Evolutionary conservation across 2,888 invertebrate species (phyloP), one percentile per base, ranked within the genome.

Genomic region (Shargacucullia verbasci): DNA sequence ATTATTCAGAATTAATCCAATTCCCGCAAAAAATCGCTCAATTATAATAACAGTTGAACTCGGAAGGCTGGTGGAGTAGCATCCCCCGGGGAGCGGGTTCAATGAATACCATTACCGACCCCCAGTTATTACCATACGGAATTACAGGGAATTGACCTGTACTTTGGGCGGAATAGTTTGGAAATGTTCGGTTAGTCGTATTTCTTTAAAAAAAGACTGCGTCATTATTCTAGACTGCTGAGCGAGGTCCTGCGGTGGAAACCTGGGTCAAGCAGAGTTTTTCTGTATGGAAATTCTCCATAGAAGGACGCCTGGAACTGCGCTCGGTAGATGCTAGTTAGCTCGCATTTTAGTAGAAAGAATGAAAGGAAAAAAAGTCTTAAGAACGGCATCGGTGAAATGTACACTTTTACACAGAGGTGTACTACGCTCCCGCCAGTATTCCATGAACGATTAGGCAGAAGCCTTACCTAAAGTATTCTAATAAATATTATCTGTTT

Each of bases 91-190:
- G 43, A 58, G 39, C 52, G 52, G 43, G 58, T 72, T 59, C 70
- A 70, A 63, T 73, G 73, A 73, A 70, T 69, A 69, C 40, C 27
- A 70, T 73, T 70, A 73, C 46, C 20, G 35, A 14, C 20, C 35
- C 38, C 29, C 40, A 10, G 48, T 40, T 56, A 72, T 72, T 70
- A 72, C 53, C 63, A 69, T 68, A 73, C 59, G 43, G 59, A 72
- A 70, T 72, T 68, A 57, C 72, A 44, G 52, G 38, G 50, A 25
- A 59, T 45, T 39, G 61, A 67, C 69, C 72, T 61, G 72, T 55
- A 71, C 50, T 55, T 35, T 29, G 31, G 35, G 8, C 27, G 45
- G 47, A 59, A 65, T 34, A 13, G 46, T 39, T 49, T 37, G 25
- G n/a, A 33, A 48, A 48, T 48, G 39, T 27, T 6, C 1, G 33